Conservation (phyloP, 2,797 vertebrate genomes). For the Psittacula echo region DNA sequence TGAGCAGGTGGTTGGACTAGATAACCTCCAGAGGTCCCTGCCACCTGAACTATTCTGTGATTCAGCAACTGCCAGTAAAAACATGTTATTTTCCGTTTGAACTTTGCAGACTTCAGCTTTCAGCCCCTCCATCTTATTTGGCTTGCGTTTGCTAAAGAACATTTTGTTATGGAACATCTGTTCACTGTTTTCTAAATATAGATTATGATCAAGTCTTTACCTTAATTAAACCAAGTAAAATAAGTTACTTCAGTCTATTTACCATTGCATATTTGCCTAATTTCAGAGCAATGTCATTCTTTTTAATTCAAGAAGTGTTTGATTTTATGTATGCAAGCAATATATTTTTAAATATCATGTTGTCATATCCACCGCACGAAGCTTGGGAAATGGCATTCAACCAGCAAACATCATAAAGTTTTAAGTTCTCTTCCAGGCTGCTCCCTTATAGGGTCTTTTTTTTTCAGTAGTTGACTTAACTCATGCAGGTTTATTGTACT, state of each 20-base stretch:
- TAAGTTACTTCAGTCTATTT: neutral
- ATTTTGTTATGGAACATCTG: slow-evolving; percentile 38
- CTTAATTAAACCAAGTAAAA: neutral
- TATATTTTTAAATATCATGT: neutral
- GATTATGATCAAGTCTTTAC: neutral
- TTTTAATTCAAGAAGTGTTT: neutral
- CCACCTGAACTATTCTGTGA: neutral
- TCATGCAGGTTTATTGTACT: neutral
- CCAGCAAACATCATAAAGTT: neutral
- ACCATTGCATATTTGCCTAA: neutral
- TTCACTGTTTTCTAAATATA: slow-evolving; percentile 10
- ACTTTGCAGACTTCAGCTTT: slow-evolving; percentile 44
- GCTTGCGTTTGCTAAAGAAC: slow-evolving; percentile 12
- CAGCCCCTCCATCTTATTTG: neutral
- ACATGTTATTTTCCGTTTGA: neutral
- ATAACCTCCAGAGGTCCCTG: neutral
- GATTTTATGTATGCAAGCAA: neutral
- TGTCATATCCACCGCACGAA: neutral
- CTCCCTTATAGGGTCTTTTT: neutral
- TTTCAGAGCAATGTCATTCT: neutral
- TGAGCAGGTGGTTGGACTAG: neutral
- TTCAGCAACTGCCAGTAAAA: slow-evolving; percentile 28
- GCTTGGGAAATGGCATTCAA: neutral
- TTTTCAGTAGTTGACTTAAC: neutral
- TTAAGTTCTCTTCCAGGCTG: neutral